These are phyloP conservation scores for Parotia lawesii DNA, from an alignment of 2,113 vertebrate species.

Conservation along the genomic window DNA sequence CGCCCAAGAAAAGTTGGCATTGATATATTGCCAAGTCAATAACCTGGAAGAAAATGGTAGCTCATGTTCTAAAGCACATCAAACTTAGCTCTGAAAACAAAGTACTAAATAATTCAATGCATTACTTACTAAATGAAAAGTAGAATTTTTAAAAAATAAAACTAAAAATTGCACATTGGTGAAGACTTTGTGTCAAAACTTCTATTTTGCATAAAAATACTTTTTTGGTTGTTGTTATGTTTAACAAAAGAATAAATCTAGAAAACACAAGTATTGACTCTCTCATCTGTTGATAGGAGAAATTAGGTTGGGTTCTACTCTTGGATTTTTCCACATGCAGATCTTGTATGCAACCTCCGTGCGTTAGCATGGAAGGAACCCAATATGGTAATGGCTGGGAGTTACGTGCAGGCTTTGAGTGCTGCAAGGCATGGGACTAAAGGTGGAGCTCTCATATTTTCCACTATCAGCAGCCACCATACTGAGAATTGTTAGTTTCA, in stretches of 20 bases:
- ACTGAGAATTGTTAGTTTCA: not conserved
- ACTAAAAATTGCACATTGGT: not conserved
- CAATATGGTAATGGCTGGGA: not conserved
- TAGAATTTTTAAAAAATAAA: not conserved
- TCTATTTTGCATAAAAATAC: not conserved
- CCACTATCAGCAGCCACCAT: not conserved
- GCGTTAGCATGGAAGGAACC: not conserved
- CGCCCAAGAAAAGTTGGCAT: not conserved
- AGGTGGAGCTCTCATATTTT: not conserved
- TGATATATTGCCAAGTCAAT: not conserved
- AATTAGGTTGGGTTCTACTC: not conserved
- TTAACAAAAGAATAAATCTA: not conserved
- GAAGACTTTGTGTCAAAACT: not conserved
- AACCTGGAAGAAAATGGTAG: not conserved
- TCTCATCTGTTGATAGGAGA: not conserved
- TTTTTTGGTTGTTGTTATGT: not conserved
- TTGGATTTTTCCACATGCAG: not conserved
- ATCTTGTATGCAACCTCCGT: fast-evolving
- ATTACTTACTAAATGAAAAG: not conserved
- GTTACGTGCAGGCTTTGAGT: not conserved
- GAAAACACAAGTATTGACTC: not conserved
- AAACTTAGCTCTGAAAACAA: not conserved
- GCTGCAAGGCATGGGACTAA: not conserved
- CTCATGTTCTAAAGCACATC: not conserved
- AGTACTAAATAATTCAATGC: not conserved